Percentiles rank a stretch among this genome's conserved stretches.
phyloP scores from a whole-genome alignment of 2,888 invertebrate genomes.

The Drosophila incognita region DNA sequence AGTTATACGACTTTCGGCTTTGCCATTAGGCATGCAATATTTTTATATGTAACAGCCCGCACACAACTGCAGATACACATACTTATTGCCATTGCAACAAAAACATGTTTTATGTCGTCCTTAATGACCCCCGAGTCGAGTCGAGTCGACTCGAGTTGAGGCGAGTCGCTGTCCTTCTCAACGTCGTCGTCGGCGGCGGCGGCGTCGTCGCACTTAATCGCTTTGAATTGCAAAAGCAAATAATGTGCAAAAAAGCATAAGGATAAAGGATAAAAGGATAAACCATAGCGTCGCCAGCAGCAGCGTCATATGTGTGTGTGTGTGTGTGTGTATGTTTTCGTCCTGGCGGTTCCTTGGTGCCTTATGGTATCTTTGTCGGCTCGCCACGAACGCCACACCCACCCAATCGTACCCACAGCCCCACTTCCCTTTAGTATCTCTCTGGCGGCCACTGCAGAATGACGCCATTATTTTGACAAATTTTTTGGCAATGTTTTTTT shows the following conservation, averaged over 20 bases:
- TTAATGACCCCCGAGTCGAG: slow-evolving; percentile 75
- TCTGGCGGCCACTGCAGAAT: slow-evolving; percentile 74
- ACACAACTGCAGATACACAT: slow-evolving; percentile 40
- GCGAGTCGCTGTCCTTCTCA: slow-evolving; percentile 34
- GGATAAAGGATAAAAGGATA: slow-evolving; percentile 74
- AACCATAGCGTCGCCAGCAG: slow-evolving; percentile 74
- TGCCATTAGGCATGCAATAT: slow-evolving; percentile 78
- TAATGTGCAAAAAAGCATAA: slow-evolving; percentile 80
- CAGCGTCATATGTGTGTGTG: slow-evolving; percentile 23
- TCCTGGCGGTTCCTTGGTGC: slow-evolving; percentile 69
- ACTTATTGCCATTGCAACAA: slow-evolving; percentile 71
- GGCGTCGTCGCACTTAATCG: slow-evolving; percentile 73
- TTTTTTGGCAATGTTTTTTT: slow-evolving; percentile 78
- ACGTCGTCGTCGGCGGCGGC: slow-evolving; percentile 28
- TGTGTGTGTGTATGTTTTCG: slow-evolving; percentile 30
- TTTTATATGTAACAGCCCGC: slow-evolving; percentile 52
- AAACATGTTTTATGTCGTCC: slow-evolving; percentile 79
- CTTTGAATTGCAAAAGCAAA: slow-evolving; percentile 82
- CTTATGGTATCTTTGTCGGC: slow-evolving; percentile 70
- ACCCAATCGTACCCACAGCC: slow-evolving; percentile 18
- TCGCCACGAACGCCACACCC: slow-evolving; percentile 45
- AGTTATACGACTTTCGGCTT: slow-evolving; percentile 67
- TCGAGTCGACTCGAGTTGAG: slow-evolving; percentile 26
- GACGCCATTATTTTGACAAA: slow-evolving; percentile 83
- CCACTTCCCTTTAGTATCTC: slow-evolving; percentile 16